Evolutionary conservation across 2,888 invertebrate genomes (phyloP).

Genomic region (Scaptomyza flava): DNA sequence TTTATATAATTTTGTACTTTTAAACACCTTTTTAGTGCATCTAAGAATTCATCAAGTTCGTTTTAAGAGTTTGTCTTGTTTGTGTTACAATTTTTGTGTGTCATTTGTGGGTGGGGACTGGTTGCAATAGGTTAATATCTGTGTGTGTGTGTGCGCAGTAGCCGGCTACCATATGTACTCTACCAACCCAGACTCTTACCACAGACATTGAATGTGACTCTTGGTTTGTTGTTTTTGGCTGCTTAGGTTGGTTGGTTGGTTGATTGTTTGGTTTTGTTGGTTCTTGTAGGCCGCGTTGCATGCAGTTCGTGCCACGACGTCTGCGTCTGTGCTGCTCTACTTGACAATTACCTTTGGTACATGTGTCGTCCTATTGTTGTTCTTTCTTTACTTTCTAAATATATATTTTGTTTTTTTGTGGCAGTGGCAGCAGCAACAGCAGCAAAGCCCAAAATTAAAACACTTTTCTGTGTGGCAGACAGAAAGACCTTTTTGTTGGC

Average conservation of each 20-base stretch:
- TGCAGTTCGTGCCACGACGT: conserved; percentile 70
- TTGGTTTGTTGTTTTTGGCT: conserved; percentile 25
- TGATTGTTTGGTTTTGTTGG: conserved; percentile 14
- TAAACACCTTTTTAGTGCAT: neutral
- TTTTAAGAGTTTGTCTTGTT: conserved; percentile 24
- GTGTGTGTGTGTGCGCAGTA: conserved; percentile 54
- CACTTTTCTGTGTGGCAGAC: conserved; percentile 44
- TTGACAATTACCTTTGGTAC: conserved; percentile 77
- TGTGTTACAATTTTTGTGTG: conserved; percentile 78
- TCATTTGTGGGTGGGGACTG: conserved; percentile 65
- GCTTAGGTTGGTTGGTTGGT: conserved; percentile 19
- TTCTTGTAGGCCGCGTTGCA: conserved; percentile 29
- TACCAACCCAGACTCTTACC: conserved; percentile 12
- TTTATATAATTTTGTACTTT: too few species aligned
- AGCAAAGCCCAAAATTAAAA: conserved; percentile 63
- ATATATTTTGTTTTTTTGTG: conserved; percentile 50
- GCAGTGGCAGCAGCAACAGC: conserved; percentile 54
- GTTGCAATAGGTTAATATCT: conserved; percentile 50
- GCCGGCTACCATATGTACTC: conserved; percentile 25
- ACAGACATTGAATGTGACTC: conserved; percentile 11
- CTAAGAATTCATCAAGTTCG: neutral
- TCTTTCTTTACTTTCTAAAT: conserved; percentile 79
- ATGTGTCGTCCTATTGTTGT: conserved; percentile 66
- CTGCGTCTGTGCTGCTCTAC: conserved; percentile 67
- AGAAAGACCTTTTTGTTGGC: conserved; percentile 58